Conservation (phyloP, 2,113 vertebrate species). For the Capra hircus region DNA sequence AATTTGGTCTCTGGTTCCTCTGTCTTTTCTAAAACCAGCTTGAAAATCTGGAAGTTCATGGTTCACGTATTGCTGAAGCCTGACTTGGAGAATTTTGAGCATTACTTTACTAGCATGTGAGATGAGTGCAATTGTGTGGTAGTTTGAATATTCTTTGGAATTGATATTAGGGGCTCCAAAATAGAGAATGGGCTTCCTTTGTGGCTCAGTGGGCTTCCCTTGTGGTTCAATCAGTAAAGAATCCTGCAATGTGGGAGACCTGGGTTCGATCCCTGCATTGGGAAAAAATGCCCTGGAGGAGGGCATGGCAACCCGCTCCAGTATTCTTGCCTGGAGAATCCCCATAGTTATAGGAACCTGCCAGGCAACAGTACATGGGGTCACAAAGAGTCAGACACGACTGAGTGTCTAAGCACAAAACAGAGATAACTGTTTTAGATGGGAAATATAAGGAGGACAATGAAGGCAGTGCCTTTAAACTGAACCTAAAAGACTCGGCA, state of each 20-base stretch:
- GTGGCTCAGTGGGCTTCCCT: neutral
- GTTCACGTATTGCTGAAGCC: no score
- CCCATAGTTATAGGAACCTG: neutral
- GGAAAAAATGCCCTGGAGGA: neutral
- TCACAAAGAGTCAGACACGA: neutral
- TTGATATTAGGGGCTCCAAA: neutral
- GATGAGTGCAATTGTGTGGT: no score
- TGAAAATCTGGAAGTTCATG: rapidly evolving
- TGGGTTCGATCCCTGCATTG: neutral
- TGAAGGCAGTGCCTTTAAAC: neutral
- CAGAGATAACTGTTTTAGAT: neutral
- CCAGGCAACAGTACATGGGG: neutral
- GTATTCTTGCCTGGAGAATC: neutral
- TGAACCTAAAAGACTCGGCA: neutral
- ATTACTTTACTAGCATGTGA: no score
- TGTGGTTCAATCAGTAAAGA: neutral
- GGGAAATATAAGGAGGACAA: neutral
- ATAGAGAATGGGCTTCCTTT: neutral
- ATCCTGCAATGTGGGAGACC: neutral
- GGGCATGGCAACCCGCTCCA: neutral
- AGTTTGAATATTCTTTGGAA: no score
- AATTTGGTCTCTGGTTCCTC: no score
- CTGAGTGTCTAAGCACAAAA: neutral
- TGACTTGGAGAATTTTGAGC: no score
- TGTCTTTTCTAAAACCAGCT: no score